phyloP scores from a whole-genome alignment of 2,113 vertebrate genomes.

The Scomber colias region DNA sequence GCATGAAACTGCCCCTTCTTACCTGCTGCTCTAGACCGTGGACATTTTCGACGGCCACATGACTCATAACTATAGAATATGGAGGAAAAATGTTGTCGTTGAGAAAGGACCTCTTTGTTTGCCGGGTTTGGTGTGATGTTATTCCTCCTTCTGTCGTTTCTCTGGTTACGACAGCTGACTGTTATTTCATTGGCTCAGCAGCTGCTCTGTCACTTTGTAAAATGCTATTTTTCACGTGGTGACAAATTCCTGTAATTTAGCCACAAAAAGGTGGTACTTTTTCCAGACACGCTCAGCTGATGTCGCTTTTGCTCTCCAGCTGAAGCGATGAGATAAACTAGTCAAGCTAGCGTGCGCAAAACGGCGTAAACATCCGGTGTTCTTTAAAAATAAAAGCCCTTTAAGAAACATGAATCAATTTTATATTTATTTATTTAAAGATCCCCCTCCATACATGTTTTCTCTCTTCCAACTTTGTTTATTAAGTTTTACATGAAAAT shows the following conservation, averaged over 20 bases:
- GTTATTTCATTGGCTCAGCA: conserved; percentile 12
- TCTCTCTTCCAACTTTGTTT: no score
- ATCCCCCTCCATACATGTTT: no score
- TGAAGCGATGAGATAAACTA: conserved; percentile 39
- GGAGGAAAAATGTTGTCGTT: conserved; percentile 85
- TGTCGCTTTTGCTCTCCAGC: conserved; percentile 65
- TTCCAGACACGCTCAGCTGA: conserved; percentile 71
- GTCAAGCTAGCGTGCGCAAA: not conserved
- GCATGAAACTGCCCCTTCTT: conserved; percentile 59
- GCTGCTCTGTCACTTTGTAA: conserved; percentile 17
- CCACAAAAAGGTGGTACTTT: conserved; percentile 51
- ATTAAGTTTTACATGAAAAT: no score
- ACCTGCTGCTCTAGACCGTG: conserved; percentile 99
- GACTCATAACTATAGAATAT: conserved; percentile 98
- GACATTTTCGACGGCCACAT: conserved; percentile 97
- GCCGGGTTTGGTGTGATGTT: conserved; percentile 77
- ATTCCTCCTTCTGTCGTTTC: conserved; percentile 42
- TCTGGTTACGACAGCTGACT: conserved; percentile 43
- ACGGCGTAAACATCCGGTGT: conserved; percentile 19
- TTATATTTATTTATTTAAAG: not conserved
- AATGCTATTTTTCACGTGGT: conserved; percentile 19
- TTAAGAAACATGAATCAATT: no score
- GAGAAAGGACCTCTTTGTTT: conserved; percentile 84
- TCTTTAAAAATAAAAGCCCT: conserved; percentile 54
- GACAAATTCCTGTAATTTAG: conserved; percentile 35